These are phyloP conservation scores for Montipora sp. DNA, from an alignment of 64 coral and sea anemone genomes.

Conservation along the genomic window DNA sequence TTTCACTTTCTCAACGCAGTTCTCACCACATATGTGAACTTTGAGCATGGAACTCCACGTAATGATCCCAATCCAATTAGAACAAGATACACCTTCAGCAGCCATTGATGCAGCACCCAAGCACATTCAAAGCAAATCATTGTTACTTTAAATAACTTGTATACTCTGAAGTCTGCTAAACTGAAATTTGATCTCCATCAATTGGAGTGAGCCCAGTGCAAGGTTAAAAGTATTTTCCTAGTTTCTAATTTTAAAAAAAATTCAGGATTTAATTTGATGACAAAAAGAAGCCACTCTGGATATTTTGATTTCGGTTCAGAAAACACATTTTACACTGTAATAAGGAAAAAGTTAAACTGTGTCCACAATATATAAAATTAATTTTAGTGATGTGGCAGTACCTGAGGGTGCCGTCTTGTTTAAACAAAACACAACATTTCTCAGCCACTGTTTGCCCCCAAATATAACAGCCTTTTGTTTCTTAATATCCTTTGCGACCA, in stretches of 20 bases:
- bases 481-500: conserved; percentile 17
- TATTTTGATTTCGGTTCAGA: not conserved
- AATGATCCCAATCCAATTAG: not conserved
- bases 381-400: not conserved
- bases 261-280: too few relatives aligned
- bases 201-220: not conserved
- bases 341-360: not conserved
- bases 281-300: not conserved
- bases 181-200: not conserved
- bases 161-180: not conserved
- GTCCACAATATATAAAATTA: not conserved
- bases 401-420: conserved; percentile 7
- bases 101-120: not conserved
- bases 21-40: conserved; percentile 23
- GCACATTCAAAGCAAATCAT: not conserved
- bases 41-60: conserved; percentile 3
- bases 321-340: not conserved
- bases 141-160: too few relatives aligned
- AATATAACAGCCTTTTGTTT: not conserved
- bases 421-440: conserved; percentile 24
- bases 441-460: conserved; percentile 9
- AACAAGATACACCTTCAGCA: not conserved
- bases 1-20: not conserved
- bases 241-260: not conserved
- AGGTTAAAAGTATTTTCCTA: too few relatives aligned